Percentiles rank a stretch among this genome's conserved stretches.
Evolutionary conservation across 2,888 invertebrate genomes (phyloP).

Genomic region (Rhyacophila evoluta): DNA sequence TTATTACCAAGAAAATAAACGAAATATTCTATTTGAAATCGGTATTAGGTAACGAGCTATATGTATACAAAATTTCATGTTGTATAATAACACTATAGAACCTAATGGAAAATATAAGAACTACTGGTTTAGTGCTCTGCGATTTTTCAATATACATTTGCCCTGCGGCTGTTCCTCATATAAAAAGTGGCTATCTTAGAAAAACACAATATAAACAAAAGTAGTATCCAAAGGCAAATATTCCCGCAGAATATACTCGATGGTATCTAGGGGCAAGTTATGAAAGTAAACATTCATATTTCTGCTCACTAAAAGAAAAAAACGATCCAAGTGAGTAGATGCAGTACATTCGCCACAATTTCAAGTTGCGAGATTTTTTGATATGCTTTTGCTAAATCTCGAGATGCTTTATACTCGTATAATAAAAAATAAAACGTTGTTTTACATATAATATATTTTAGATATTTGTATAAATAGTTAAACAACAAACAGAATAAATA

Average conservation of each 20-base stretch:
- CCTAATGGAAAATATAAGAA: constrained; percentile 11
- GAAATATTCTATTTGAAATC: too few relatives aligned
- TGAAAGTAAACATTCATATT: constrained; percentile 44
- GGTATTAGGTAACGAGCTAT: too few relatives aligned
- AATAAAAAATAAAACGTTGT: too few relatives aligned
- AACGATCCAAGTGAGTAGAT: background rate
- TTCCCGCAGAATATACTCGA: constrained; percentile 42
- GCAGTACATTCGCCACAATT: background rate
- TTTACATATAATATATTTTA: too few relatives aligned
- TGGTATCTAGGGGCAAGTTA: constrained; percentile 39
- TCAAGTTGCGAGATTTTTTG: too few relatives aligned
- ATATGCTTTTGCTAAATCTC: too few relatives aligned
- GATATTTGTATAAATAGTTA: too few relatives aligned
- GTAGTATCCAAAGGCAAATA: constrained; percentile 37
- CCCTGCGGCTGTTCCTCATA: constrained; percentile 28
- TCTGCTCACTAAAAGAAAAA: background rate
- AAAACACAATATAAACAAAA: constrained; percentile 43
- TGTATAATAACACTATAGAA: constrained; percentile 4
- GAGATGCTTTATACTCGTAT: too few relatives aligned
- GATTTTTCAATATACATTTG: constrained; percentile 43
- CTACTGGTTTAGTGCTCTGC: constrained; percentile 25
- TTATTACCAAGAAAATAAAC: too few relatives aligned
- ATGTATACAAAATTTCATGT: background rate
- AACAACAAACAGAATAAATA: too few relatives aligned
- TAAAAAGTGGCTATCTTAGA: constrained; percentile 48